Conservation (phyloP, 2,113 vertebrate genomes). For the Tetraodon nigroviridis region DNA sequence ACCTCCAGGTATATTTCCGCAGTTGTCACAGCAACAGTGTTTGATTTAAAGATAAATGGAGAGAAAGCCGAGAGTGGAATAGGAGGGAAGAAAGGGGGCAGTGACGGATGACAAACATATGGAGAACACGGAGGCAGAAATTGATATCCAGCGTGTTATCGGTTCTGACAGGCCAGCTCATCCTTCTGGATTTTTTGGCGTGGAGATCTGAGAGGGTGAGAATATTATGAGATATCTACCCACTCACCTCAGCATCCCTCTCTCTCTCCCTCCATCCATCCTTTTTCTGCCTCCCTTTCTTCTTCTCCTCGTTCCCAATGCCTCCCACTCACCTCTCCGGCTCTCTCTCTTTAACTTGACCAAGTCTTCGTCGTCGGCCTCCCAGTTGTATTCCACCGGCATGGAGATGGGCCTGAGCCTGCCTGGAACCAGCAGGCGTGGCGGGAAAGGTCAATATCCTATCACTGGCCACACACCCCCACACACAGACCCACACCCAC, state of each 20-base stretch:
- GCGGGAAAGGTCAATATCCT: slow-evolving; percentile 36
- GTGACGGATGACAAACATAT: slow-evolving; percentile 49
- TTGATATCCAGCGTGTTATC: slow-evolving; percentile 61
- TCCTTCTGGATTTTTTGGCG: slow-evolving; percentile 51
- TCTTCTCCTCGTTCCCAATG: slow-evolving; percentile 41
- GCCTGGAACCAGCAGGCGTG: slow-evolving; percentile 73
- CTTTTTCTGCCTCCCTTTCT: slow-evolving; percentile 36
- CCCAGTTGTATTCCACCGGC: slow-evolving; percentile 99
- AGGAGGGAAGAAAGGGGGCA: slow-evolving; percentile 28
- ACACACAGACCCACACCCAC: slow-evolving; percentile 23
- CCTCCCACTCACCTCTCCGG: slow-evolving; percentile 91
- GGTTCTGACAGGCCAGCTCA: slow-evolving; percentile 61
- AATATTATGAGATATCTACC: slow-evolving; percentile 67
- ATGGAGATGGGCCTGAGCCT: slow-evolving; percentile 98
- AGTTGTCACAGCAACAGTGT: slow-evolving; percentile 72
- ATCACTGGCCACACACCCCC: slow-evolving; percentile 31
- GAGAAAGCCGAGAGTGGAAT: slow-evolving; percentile 28
- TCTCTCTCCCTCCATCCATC: slow-evolving; percentile 46
- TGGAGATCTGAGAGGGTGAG: slow-evolving; percentile 56
- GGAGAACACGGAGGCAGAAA: slow-evolving; percentile 49
- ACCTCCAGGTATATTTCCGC: slow-evolving; percentile 53
- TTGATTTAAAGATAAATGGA: slow-evolving; percentile 59
- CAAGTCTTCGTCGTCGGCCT: slow-evolving; percentile 96
- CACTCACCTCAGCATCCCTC: slow-evolving; percentile 53
- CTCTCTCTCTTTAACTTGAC: slow-evolving; percentile 95